Evolutionary conservation across 2,113 vertebrate species (phyloP).

Genomic region (Elachura formosa): DNA sequence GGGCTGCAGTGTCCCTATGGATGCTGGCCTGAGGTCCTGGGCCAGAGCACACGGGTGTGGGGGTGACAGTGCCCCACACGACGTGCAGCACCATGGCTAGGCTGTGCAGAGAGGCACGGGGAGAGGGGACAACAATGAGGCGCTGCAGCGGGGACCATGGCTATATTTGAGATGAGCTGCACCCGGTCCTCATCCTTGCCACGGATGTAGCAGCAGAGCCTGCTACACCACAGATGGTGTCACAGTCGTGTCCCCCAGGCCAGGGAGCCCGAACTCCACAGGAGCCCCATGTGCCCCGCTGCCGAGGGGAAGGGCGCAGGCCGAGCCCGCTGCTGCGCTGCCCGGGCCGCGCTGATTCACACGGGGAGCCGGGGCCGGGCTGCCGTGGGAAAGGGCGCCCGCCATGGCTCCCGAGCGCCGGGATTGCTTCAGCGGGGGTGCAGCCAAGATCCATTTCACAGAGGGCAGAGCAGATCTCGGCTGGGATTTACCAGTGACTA

Average conservation of each 20-base stretch:
- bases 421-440: conserved; percentile 58
- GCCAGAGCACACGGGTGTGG: accelerated
- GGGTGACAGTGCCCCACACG: accelerated
- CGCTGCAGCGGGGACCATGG: not conserved
- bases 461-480: conserved; percentile 45
- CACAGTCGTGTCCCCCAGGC: not conserved
- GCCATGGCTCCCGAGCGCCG: conserved; percentile 65
- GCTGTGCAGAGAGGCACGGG: accelerated
- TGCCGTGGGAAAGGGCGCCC: conserved; percentile 71
- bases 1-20: not conserved
- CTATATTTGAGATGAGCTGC: accelerated
- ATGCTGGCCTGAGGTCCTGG: not conserved
- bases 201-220: accelerated
- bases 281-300: accelerated
- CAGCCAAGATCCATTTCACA: conserved; percentile 66
- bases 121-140: not conserved
- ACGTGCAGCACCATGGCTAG: not conserved
- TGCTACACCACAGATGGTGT: no score
- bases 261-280: accelerated
- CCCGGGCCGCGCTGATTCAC: conserved; percentile 5
- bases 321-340: not conserved
- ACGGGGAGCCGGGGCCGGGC: not conserved
- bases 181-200: not conserved
- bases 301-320: not conserved
- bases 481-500: conserved; percentile 68